phyloP scores from a whole-genome alignment of 2,113 vertebrate genomes.

The Ifrita kowaldi region DNA sequence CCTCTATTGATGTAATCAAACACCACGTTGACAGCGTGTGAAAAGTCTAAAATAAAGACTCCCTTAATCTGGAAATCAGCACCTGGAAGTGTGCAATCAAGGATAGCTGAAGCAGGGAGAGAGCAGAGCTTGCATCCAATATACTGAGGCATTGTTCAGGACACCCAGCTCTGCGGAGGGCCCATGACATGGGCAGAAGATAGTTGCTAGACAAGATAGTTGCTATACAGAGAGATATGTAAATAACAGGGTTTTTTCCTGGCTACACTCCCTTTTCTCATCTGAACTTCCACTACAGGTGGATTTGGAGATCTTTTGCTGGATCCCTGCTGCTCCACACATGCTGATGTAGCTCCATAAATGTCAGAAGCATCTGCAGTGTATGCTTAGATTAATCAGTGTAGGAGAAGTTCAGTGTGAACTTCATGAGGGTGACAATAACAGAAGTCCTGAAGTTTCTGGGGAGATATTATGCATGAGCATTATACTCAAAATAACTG shows the following conservation, averaged over 20 bases:
- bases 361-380: neutral
- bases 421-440: neutral
- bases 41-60: slow-evolving; percentile 54
- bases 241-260: neutral
- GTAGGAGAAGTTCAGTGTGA: neutral
- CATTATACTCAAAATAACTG: neutral
- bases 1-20: slow-evolving; percentile 50
- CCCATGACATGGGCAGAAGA: neutral
- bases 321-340: neutral
- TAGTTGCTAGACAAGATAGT: neutral
- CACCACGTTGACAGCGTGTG: slow-evolving; percentile 11
- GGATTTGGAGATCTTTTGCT: neutral
- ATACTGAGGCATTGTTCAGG: slow-evolving; percentile 26
- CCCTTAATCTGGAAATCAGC: slow-evolving; percentile 55
- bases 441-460: neutral
- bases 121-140: neutral
- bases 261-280: neutral
- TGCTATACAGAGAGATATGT: neutral
- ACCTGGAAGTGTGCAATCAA: slow-evolving; percentile 31
- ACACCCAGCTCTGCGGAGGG: neutral
- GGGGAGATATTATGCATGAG: neutral
- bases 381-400: neutral
- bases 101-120: neutral
- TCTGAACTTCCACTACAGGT: neutral
- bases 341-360: neutral